These are phyloP conservation scores for Nematostella vectensis DNA, from an alignment of 92 coral and sea anemone genomes.

Conservation along the genomic window DNA sequence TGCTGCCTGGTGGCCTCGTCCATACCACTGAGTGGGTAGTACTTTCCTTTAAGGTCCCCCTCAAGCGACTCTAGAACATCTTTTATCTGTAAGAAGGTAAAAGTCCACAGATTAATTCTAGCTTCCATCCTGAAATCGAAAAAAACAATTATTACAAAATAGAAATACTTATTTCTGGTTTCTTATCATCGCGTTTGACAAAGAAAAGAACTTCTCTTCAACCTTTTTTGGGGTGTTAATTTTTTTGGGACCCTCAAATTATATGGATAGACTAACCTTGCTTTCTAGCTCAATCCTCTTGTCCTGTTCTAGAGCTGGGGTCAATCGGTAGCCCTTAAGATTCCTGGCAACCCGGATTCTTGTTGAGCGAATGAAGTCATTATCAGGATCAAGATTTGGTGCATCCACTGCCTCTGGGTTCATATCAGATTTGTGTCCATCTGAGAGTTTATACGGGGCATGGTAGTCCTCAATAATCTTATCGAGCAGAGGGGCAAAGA, in stretches of 20 bases:
- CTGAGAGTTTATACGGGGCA: slow-evolving; percentile 55
- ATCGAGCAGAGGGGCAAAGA: slow-evolving; percentile 40
- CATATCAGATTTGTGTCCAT: slow-evolving; percentile 76
- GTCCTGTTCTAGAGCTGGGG: slow-evolving; percentile 62
- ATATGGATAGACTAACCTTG: too few species aligned
- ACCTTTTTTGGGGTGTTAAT: too few species aligned
- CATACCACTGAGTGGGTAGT: slow-evolving; percentile 84
- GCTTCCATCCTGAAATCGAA: too few species aligned
- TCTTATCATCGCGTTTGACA: too few species aligned
- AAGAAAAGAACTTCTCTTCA: too few species aligned
- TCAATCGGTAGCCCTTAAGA: slow-evolving; percentile 62
- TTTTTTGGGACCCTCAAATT: too few species aligned
- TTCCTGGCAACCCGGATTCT: slow-evolving; percentile 90
- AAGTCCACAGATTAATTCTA: background rate
- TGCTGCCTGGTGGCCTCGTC: slow-evolving; percentile 70
- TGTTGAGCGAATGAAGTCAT: slow-evolving; percentile 61
- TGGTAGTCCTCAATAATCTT: slow-evolving; percentile 75
- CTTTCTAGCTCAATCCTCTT: slow-evolving; percentile 65
- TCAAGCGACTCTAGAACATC: slow-evolving; percentile 54
- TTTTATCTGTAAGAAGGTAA: slow-evolving; percentile 25
- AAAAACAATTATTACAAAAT: too few species aligned
- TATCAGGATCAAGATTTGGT: slow-evolving; percentile 73
- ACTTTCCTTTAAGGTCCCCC: slow-evolving; percentile 74
- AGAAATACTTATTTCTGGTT: too few species aligned
- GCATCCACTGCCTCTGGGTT: slow-evolving; percentile 66